Percentiles rank a stretch among this genome's conserved stretches.
Conservation (phyloP, 2,888 invertebrate genomes). For the Meghimatium bilineatum region DNA sequence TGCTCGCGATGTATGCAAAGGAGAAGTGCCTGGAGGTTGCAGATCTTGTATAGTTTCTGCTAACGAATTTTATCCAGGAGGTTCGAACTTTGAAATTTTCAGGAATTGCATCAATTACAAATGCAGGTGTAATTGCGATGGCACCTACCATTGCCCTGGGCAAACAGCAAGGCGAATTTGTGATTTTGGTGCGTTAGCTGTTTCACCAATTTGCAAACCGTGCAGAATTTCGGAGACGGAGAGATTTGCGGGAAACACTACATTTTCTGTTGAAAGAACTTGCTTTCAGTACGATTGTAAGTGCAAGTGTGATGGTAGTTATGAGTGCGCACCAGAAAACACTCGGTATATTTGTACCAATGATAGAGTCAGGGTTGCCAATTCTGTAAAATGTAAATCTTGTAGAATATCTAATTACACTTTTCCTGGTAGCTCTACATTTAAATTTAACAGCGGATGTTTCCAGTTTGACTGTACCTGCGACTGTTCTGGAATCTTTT, state of each 20-base stretch:
- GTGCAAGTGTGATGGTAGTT: constrained; percentile 68
- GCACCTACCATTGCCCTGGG: constrained; percentile 66
- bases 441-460: constrained; percentile 60
- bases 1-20: constrained; percentile 59
- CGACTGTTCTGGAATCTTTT: constrained; percentile 53
- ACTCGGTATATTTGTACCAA: constrained; percentile 56
- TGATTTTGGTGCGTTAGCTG: not conserved
- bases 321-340: constrained; percentile 64
- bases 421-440: constrained; percentile 57
- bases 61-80: constrained; percentile 57
- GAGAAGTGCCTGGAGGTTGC: constrained; percentile 55
- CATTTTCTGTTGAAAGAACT: constrained; percentile 60
- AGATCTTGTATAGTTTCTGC: constrained; percentile 60
- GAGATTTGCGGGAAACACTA: constrained; percentile 57
- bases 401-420: constrained; percentile 59
- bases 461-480: constrained; percentile 54
- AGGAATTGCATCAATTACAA: constrained; percentile 66
- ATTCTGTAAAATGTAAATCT: constrained; percentile 52
- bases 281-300: constrained; percentile 64
- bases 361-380: not conserved
- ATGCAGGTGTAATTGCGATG: constrained; percentile 69
- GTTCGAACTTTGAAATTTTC: constrained; percentile 60
- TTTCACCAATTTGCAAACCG: constrained; percentile 26
- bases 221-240: constrained; percentile 51
- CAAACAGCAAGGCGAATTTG: constrained; percentile 60